Conservation (phyloP, 1,140 invertebrate genomes). For the Micrasema minimum region DNA sequence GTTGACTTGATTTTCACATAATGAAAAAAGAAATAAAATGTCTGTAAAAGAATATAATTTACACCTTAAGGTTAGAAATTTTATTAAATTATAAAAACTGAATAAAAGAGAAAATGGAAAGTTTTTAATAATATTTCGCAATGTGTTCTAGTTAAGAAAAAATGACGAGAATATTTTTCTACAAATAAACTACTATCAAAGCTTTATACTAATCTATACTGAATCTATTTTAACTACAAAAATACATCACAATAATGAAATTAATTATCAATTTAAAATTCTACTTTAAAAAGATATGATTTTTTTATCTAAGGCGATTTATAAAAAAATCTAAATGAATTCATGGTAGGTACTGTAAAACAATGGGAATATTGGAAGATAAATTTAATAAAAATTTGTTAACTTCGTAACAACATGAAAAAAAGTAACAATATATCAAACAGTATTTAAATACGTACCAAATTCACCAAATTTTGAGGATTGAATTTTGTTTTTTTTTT, state of each 20-base stretch:
- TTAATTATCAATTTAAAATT: background rate
- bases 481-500: too few relatives aligned
- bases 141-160: background rate
- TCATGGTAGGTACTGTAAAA: too few relatives aligned
- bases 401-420: too few relatives aligned
- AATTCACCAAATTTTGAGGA: too few relatives aligned
- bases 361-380: too few relatives aligned
- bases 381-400: too few relatives aligned
- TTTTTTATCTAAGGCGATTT: background rate
- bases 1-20: slow-evolving; percentile 35
- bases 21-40: slow-evolving; percentile 4
- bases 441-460: too few relatives aligned
- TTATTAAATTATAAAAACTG: background rate
- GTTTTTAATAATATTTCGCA: too few relatives aligned
- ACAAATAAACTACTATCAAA: slow-evolving; percentile 23
- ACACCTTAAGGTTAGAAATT: slow-evolving; percentile 18
- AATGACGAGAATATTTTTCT: slow-evolving; percentile 26
- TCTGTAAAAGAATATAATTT: slow-evolving; percentile 33
- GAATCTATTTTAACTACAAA: slow-evolving; percentile 12
- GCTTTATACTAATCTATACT: slow-evolving; percentile 16
- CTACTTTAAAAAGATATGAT: slow-evolving; percentile 3
- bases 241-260: slow-evolving; percentile 26
- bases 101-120: too few relatives aligned
- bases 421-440: too few relatives aligned
- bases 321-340: too few relatives aligned